Percentiles rank a stretch among this genome's conserved stretches.
phyloP scores from a whole-genome alignment of 1,140 invertebrate species.

The fruit fly (Drosophila melanogaster) region Release_6_plus_ISO1_MT NC_004354.4:12680001-12680500 shows the following conservation, averaged over 20 bases:
- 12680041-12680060: conserved; percentile 1
- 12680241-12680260: conserved; percentile 43
- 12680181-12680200: conserved; percentile 7
- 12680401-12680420: conserved; percentile 43
- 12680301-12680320: conserved; percentile 39
- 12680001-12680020: conserved; percentile 16
- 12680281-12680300: conserved; percentile 37
- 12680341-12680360: conserved; percentile 32
- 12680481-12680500: conserved; percentile 22
- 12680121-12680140: conserved; percentile 11
- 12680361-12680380: conserved; percentile 40
- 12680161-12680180: conserved; percentile 12
- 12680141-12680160: conserved; percentile 27
- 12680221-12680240: conserved; percentile 1
- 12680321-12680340: conserved; percentile 38
- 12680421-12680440: conserved; percentile 38
- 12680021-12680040: conserved; percentile 6
- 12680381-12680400: conserved; percentile 52
- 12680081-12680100: conserved; percentile 6
- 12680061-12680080: conserved; percentile 5
- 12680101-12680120: conserved; percentile 7
- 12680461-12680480: conserved; percentile 11
- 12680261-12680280: conserved; percentile 44
- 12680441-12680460: conserved; percentile 19
- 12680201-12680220: conserved; percentile 5